Percentiles rank a stretch among this genome's conserved stretches.
Conservation (phyloP, 2,888 invertebrate species). For the Halictus quadricinctus region DNA sequence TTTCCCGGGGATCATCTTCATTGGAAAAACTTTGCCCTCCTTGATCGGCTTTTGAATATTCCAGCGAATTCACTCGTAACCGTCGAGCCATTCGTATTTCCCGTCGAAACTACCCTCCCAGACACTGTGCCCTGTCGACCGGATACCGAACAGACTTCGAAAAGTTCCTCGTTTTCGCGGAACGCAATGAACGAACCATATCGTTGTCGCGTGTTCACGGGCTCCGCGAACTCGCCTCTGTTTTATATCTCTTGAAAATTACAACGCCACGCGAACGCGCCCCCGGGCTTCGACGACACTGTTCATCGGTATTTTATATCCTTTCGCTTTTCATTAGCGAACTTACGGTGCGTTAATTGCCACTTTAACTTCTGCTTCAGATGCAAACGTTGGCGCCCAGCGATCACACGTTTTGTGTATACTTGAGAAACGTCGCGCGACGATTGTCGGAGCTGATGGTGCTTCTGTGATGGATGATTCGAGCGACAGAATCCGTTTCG, state of each 20-base stretch:
- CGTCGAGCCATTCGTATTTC: not conserved
- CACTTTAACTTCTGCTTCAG: not conserved
- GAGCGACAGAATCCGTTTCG: no score
- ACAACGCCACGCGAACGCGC: not conserved
- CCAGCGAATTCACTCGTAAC: constrained; percentile 18
- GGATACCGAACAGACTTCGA: not conserved
- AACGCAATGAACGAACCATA: constrained; percentile 25
- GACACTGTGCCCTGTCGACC: not conserved
- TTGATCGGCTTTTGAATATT: constrained; percentile 29
- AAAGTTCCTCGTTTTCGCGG: constrained; percentile 25
- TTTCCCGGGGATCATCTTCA: constrained; percentile 22
- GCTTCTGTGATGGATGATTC: no score
- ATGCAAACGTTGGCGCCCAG: not conserved
- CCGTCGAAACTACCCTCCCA: not conserved
- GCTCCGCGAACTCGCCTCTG: not conserved
- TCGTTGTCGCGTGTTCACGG: constrained; percentile 13
- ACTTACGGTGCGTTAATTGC: constrained; percentile 22
- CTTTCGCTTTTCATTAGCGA: not conserved
- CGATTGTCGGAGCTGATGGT: not conserved
- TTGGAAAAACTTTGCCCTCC: not conserved
- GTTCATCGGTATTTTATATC: constrained; percentile 16
- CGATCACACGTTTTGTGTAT: not conserved
- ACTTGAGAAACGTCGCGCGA: not conserved
- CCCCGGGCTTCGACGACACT: not conserved
- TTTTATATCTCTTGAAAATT: constrained; percentile 46